Evolutionary conservation across 2,113 vertebrate species (phyloP).

Genomic region (Hemiprocne comata): DNA sequence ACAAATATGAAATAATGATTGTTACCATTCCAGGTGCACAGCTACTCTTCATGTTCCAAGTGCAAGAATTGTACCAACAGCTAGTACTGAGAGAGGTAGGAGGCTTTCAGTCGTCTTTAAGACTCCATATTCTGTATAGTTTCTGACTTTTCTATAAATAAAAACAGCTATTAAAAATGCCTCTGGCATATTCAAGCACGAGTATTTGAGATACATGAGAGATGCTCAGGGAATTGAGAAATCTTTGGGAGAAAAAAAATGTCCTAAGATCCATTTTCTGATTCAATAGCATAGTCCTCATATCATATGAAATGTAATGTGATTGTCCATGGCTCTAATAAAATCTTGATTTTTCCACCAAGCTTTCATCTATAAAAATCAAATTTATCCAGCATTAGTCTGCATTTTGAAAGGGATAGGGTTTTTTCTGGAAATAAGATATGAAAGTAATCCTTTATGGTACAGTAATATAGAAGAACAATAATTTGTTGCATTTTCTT

Average conservation of each 20-base stretch:
- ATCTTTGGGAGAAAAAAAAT: background rate
- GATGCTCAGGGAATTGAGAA: background rate
- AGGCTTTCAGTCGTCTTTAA: background rate
- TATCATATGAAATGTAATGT: conserved; percentile 49
- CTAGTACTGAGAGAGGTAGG: background rate
- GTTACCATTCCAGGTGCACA: background rate
- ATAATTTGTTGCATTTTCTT: conserved; percentile 47
- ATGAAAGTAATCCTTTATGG: conserved; percentile 21
- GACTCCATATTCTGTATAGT: background rate
- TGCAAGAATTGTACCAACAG: background rate
- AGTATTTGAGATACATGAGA: conserved; percentile 4
- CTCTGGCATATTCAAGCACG: background rate
- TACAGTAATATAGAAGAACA: conserved; percentile 24
- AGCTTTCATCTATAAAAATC: conserved; percentile 62
- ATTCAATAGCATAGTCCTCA: conserved; percentile 6
- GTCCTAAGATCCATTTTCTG: conserved; percentile 30
- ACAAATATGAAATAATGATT: background rate
- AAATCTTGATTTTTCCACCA: conserved; percentile 45
- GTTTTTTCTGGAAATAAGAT: conserved; percentile 11
- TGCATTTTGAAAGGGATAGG: conserved; percentile 33
- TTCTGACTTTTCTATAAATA: conserved; percentile 7
- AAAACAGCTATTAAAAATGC: background rate
- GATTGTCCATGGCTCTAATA: conserved; percentile 55
- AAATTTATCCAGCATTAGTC: conserved; percentile 55
- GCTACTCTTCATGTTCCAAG: background rate